Evolutionary conservation across 2,797 vertebrate species (phyloP).

Genomic region (Alfaro cultratus): DNA sequence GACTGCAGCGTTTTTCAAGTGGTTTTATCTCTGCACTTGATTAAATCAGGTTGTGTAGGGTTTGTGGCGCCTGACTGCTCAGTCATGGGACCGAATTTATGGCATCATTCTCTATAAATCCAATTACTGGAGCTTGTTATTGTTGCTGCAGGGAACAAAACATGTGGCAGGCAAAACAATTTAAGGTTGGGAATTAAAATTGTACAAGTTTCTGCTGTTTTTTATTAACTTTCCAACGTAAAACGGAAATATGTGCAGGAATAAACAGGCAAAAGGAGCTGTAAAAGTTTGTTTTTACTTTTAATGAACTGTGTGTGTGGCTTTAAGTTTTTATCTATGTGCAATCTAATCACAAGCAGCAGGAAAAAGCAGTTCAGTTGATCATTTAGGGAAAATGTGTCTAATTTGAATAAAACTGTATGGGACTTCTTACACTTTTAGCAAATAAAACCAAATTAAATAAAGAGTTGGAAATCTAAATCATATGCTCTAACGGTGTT

Average conservation of each 20-base stretch:
- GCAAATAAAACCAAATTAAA: not conserved
- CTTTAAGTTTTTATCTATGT: not conserved
- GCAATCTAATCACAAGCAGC: not conserved
- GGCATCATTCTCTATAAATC: constrained; percentile 58
- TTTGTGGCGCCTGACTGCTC: constrained; percentile 56
- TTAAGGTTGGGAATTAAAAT: constrained; percentile 35
- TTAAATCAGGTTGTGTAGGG: constrained; percentile 53
- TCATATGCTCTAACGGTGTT: not conserved
- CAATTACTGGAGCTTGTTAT: constrained; percentile 55
- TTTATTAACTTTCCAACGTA: constrained; percentile 20
- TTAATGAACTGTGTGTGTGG: not conserved
- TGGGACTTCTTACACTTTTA: not conserved
- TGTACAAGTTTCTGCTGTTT: constrained; percentile 9
- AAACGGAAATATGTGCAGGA: not conserved
- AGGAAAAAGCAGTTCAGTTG: not conserved
- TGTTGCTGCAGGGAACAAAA: constrained; percentile 52
- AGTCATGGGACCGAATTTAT: constrained; percentile 67
- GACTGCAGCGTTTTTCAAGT: constrained; percentile 26
- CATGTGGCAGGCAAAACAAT: constrained; percentile 32
- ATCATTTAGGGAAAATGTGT: not conserved
- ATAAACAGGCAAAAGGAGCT: constrained; percentile 10
- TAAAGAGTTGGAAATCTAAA: constrained; percentile 5
- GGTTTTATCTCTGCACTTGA: constrained; percentile 31
- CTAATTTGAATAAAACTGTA: no score
- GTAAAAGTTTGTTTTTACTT: not conserved